These are phyloP conservation scores for Punctoribates punctum DNA, from an alignment of 2,888 invertebrate genomes.

Conservation along the genomic window DNA sequence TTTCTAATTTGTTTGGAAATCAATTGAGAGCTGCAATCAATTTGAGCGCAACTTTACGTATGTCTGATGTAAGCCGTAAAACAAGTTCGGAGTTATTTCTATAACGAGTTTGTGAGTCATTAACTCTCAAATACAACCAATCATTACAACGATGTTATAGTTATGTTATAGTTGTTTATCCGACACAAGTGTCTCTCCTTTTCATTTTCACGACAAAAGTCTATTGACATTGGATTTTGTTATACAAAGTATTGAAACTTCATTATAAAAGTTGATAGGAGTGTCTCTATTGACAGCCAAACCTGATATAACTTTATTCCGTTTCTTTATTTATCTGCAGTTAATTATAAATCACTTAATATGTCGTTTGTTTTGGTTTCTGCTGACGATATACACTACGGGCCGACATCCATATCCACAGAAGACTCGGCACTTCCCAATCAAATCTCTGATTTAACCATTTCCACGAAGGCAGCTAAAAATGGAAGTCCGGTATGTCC, in stretches of 20 bases:
- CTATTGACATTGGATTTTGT: too few species aligned
- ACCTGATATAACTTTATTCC: too few species aligned
- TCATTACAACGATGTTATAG: too few species aligned
- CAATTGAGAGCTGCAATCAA: too few species aligned
- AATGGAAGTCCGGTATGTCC: not conserved
- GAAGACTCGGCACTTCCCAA: conserved; percentile 42
- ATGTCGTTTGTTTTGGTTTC: conserved; percentile 41
- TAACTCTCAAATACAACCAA: not conserved
- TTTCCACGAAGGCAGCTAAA: not conserved
- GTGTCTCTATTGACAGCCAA: too few species aligned
- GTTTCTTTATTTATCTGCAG: not conserved
- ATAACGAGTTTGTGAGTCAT: not conserved
- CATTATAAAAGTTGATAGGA: too few species aligned
- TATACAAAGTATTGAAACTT: too few species aligned
- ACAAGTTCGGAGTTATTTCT: not conserved
- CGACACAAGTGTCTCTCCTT: too few species aligned
- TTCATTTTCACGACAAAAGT: too few species aligned
- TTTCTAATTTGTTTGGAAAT: too few species aligned
- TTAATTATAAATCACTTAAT: not conserved
- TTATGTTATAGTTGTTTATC: not conserved
- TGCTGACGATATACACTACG: conserved; percentile 36
- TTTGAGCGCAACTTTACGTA: too few species aligned
- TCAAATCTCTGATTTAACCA: conserved; percentile 26
- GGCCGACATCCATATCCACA: conserved; percentile 40
- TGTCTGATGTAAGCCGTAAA: not conserved